phyloP scores from a whole-genome alignment of 2,797 vertebrate genomes.

The Semotilus atromaculatus region DNA sequence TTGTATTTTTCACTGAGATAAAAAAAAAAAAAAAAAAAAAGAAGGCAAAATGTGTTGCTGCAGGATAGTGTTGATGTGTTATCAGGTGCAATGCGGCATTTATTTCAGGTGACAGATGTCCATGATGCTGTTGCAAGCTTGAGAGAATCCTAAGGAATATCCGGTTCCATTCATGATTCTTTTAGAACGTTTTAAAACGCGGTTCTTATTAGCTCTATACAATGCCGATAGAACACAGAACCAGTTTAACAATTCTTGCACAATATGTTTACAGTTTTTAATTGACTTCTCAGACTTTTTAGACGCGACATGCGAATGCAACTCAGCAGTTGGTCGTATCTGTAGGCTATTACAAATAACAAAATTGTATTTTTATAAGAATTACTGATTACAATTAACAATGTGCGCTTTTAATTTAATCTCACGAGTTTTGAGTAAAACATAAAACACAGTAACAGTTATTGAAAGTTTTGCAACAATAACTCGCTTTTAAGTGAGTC shows the following conservation, averaged over 20 bases:
- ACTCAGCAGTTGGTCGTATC: neutral
- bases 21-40: neutral
- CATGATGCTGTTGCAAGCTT: conserved; percentile 2
- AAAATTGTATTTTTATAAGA: neutral
- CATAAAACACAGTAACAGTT: neutral
- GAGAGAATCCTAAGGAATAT: neutral
- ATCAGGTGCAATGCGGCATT: conserved; percentile 45
- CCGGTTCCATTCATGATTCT: neutral
- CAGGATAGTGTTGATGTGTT: conserved; percentile 8
- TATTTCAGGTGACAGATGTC: conserved; percentile 51
- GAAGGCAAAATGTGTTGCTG: neutral
- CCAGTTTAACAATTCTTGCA: neutral
- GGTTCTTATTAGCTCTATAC: neutral
- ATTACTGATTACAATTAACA: neutral
- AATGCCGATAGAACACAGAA: neutral
- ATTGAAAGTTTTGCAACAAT: neutral
- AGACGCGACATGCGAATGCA: neutral
- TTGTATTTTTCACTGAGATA: neutral
- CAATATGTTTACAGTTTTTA: neutral
- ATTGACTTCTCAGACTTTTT: neutral
- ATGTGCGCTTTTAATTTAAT: neutral
- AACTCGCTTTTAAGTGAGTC: neutral
- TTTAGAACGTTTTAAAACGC: neutral
- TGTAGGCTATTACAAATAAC: neutral
- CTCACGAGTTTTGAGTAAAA: neutral